Percentiles rank a stretch among this genome's conserved stretches.
phyloP scores from a whole-genome alignment of 2,888 invertebrate species.

The Slavum lentiscoides region DNA sequence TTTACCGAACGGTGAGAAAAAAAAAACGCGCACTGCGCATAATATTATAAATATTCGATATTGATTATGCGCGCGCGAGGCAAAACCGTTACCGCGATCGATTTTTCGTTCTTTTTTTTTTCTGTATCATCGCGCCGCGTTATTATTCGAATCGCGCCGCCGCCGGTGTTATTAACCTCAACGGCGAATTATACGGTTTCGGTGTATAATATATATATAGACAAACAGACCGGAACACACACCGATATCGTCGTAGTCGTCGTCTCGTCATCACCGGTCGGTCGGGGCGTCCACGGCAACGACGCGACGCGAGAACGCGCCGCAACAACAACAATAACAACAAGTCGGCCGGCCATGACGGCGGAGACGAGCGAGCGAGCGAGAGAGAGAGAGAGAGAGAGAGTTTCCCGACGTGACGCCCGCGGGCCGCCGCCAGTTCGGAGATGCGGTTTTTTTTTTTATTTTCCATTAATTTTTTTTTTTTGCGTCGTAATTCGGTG shows the following conservation, averaged over 20 bases:
- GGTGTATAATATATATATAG: conserved; percentile 14
- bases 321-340: no score
- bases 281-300: neutral
- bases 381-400: neutral
- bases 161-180: conserved; percentile 40
- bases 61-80: no score
- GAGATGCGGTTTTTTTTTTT: neutral
- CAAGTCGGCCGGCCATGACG: neutral
- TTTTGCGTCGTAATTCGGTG: conserved; percentile 37
- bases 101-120: neutral
- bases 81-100: neutral
- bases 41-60: no score
- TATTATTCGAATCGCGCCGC: conserved; percentile 12
- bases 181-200: conserved; percentile 47
- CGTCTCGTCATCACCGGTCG: no score
- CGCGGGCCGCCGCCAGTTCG: neutral
- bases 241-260: neutral
- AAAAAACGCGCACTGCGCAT: no score
- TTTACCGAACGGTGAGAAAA: no score
- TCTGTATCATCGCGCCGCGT: neutral
- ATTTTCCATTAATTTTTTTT: neutral
- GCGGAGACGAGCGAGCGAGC: neutral
- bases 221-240: conserved; percentile 44
- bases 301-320: no score
- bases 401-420: neutral